These are phyloP conservation scores for Microplitis mediator DNA, from an alignment of 1,140 invertebrate species.

Conservation along the genomic window DNA sequence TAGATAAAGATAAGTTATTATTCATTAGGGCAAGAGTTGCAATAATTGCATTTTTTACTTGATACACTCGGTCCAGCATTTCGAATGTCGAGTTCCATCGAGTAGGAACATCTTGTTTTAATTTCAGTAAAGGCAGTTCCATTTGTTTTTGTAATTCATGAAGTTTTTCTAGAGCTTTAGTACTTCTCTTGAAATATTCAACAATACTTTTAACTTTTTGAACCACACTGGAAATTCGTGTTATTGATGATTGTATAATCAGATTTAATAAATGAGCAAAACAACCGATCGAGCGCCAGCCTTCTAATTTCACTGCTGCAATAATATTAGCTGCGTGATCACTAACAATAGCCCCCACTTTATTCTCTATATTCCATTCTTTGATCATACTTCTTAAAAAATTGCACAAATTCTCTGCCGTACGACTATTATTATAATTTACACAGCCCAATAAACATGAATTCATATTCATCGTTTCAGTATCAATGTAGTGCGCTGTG, in stretches of 20 bases:
- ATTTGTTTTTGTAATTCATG: slow-evolving; percentile 15
- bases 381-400: background rate
- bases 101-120: slow-evolving; percentile 30
- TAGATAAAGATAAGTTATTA: background rate
- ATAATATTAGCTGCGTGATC: background rate
- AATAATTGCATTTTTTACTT: no score
- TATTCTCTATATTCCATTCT: background rate
- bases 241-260: background rate
- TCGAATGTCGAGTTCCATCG: slow-evolving; percentile 31
- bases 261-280: slow-evolving; percentile 8
- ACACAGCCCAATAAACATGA: background rate
- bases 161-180: slow-evolving; percentile 12
- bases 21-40: background rate
- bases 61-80: slow-evolving; percentile 23
- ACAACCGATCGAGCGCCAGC: background rate
- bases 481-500: no score
- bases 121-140: slow-evolving; percentile 3
- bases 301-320: background rate
- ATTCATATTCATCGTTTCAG: no score
- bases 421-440: background rate
- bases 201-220: slow-evolving; percentile 28
- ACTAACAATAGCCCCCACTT: background rate
- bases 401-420: background rate
- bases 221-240: background rate
- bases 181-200: slow-evolving; percentile 26